A percentile compares a stretch with the other conserved stretches of the same genome.
Conservation (phyloP, 1,140 invertebrate species). For the Scaptomyza graminum region DNA sequence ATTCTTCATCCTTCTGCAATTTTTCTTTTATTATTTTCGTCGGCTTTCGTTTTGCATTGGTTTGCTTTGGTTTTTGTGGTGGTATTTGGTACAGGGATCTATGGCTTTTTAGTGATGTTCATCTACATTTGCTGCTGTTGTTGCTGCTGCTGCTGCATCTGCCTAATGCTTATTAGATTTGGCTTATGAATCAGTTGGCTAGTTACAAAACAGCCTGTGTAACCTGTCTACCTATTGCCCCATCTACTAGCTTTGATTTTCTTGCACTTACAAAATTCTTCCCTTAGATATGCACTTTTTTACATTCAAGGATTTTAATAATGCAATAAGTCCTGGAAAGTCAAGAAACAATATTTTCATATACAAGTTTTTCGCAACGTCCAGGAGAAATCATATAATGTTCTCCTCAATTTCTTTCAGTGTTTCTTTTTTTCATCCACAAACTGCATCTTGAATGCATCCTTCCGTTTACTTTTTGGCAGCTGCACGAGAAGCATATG, state of each 20-base stretch:
- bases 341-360: too few relatives aligned
- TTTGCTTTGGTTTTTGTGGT: slow-evolving; percentile 49
- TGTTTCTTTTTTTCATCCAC: too few relatives aligned
- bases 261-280: not conserved
- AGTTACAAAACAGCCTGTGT: slow-evolving; percentile 51
- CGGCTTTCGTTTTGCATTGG: slow-evolving; percentile 59
- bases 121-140: slow-evolving; percentile 32
- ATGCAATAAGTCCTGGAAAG: too few relatives aligned
- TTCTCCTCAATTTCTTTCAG: too few relatives aligned
- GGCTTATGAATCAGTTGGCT: slow-evolving; percentile 63
- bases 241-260: not conserved
- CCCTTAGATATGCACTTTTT: too few relatives aligned
- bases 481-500: slow-evolving; percentile 49
- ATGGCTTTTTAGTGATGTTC: slow-evolving; percentile 46
- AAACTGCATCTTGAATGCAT: slow-evolving; percentile 19
- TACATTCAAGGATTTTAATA: too few relatives aligned
- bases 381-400: too few relatives aligned
- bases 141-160: slow-evolving; percentile 11
- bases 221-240: slow-evolving; percentile 10
- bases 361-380: too few relatives aligned
- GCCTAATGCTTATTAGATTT: slow-evolving; percentile 81
- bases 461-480: slow-evolving; percentile 24
- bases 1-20: slow-evolving; percentile 10
- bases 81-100: slow-evolving; percentile 42
- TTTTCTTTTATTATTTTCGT: slow-evolving; percentile 41